phyloP scores from a whole-genome alignment of 2,113 vertebrate species.

The Vulpes vulpes region DNA sequence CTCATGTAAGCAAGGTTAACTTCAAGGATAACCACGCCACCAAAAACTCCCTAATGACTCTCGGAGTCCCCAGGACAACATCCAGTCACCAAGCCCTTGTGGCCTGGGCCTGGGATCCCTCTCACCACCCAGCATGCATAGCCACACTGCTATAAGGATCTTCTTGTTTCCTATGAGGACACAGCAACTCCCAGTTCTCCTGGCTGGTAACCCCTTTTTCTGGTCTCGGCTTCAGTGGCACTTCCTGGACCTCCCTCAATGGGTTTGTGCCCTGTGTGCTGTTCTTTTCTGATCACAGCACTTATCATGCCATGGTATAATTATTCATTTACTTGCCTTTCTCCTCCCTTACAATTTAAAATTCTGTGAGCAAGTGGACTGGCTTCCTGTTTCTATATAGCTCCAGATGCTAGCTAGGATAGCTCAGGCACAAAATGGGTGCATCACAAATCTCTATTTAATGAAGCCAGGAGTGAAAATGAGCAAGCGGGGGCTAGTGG shows the following conservation, averaged over 20 bases:
- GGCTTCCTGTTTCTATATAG: background rate
- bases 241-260: background rate
- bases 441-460: background rate
- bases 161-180: background rate
- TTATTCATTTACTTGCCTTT: background rate
- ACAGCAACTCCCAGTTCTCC: background rate
- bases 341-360: background rate
- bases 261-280: background rate
- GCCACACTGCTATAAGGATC: background rate
- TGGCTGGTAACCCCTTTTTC: too few relatives aligned
- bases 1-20: background rate
- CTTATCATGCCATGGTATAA: accelerated
- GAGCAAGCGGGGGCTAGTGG: background rate
- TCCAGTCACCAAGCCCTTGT: background rate
- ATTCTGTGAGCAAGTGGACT: background rate
- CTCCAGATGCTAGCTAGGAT: background rate
- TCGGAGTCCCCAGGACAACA: background rate
- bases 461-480: background rate
- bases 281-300: background rate
- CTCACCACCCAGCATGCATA: accelerated
- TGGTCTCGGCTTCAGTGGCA: background rate
- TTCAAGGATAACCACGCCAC: background rate
- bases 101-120: background rate
- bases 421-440: background rate
- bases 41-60: background rate